These are phyloP conservation scores for Lasioglossum pauxillum DNA, from an alignment of 2,888 invertebrate species.

Conservation along the genomic window DNA sequence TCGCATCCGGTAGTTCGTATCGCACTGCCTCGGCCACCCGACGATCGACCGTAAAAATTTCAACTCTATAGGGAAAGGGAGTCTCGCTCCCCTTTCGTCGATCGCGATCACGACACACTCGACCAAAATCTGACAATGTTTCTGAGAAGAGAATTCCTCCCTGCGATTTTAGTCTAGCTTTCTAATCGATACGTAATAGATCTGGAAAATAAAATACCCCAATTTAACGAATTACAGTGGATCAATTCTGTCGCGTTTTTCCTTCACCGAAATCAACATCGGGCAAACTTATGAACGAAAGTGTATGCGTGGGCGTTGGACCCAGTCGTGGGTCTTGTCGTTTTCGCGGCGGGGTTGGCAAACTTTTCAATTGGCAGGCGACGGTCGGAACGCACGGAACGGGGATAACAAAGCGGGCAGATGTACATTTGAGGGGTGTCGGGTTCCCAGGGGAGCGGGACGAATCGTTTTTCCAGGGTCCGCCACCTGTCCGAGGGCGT, in stretches of 20 bases:
- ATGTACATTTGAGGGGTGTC: slow-evolving; percentile 35
- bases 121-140: not conserved
- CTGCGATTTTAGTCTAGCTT: no score
- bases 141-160: no score
- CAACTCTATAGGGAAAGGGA: slow-evolving; percentile 17
- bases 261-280: not conserved
- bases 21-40: slow-evolving; percentile 17
- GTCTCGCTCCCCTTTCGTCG: not conserved
- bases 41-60: slow-evolving; percentile 47
- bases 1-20: slow-evolving; percentile 43
- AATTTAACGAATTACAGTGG: no score
- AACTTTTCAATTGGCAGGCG: slow-evolving; percentile 60
- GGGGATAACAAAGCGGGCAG: slow-evolving; percentile 21
- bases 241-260: not conserved
- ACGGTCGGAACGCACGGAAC: slow-evolving; percentile 32
- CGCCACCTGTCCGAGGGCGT: slow-evolving; percentile 61
- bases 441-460: slow-evolving; percentile 39
- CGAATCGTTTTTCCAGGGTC: slow-evolving; percentile 10
- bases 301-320: not conserved
- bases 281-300: not conserved
- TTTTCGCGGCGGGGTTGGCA: slow-evolving; percentile 26
- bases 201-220: no score
- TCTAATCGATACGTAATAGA: no score
- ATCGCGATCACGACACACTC: not conserved
- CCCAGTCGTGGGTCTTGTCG: not conserved